Evolutionary conservation across 2,888 invertebrate species (phyloP), one percentile per base, ranked within the genome.

Genomic region (Agrenia bidenticulata): DNA sequence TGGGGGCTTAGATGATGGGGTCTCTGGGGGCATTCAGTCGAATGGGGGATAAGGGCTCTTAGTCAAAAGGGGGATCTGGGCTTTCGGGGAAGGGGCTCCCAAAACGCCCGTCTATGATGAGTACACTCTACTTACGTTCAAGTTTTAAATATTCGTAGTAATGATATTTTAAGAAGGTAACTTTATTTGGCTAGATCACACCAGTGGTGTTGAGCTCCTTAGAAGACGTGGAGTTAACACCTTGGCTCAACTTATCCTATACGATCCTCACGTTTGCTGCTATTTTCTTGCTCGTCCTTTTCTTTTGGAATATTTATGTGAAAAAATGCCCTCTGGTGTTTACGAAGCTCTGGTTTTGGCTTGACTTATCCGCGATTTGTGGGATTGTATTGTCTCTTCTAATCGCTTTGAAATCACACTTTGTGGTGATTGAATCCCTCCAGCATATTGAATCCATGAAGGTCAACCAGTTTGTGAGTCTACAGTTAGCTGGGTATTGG

Each of bases 401-500:
- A 11, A 26, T 69, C 11, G 42, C 68, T 0, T 0, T 69, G 7
- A 61, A 61, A 23, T 32, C 24, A 1, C 5, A 39, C 2, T 32
- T 21, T 7, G 42, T 59, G 1, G 49, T 45, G 21, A 1, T 32
- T 0, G 39, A 67, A 9, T 11, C 49, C 2, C 21, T 37, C 1
- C 19, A 37, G 1, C n/a, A 21, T 1, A 21, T 73, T 32, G 64
- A 69, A 32, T 15, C 15, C 27, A 45, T 50, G 54, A 26, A 60
- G 2, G n/a, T 65, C 0, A 65, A 67, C 27, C 64, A 73, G 24
- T 70, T 61, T 24, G 32, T 69, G 19, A 69, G 59, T 49, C 59
- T 73, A 19, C 73, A 73, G 32, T 24, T 13, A 2, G 56, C 57
- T 13, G 64, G 67, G 1, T 53, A 59, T 11, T 73, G 70, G 70